Base-by-base conservation (phyloP, 2,888 invertebrate genomes). In the Griposia aprilina region DNA sequence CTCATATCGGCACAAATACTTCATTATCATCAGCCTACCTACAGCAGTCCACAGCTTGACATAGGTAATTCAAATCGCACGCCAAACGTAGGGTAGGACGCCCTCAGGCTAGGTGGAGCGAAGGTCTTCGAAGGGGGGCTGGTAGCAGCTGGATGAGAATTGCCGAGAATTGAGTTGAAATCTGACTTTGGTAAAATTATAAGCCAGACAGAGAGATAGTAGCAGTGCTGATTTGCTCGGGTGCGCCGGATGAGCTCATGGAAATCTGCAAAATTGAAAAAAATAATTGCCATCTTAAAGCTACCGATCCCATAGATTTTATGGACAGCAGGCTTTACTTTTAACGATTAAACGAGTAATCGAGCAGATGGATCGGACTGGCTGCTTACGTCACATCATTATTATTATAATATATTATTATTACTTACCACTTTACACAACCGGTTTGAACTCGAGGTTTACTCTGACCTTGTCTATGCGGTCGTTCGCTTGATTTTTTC, bases 401-500 rank as follows among this genome's bases (percentile, higher is more conserved):
- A 41, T 57, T 23, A 50, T 66, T n/a, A 69, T 57, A 11, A 26
- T 13, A 41, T 36, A n/a, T 41, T 73, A 77, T 73, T 83, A 84
- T 82, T 82, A 75, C 59, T 52, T 67, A 75, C 48, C 41, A 70
- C 67, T 73, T 75, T 67, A 70, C 59, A 26, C 17, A 83, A 65
- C 80, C 72, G 63, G 75, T 79, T 74, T 60, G 62, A 78, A 81
- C 76, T 78, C 50, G 30, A 65, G 65, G 62, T 78, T 71, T 52
- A 63, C 73, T 60, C 23, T 89, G 87, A 87, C 90, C 90, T 90
- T 90, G 90, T 76, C 66, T 82, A 74, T 74, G 63, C 86, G 89
- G 85, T 87, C 89, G 85, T 88, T 90, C 87, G 85, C 88, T 88
- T 82, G 76, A 78, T 82, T 85, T 83, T 89, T 88, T 86, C 70